A percentile compares a stretch with the other conserved stretches of the same genome.
These are phyloP conservation scores for Ligdia adustata DNA, from an alignment of 2,888 invertebrate genomes.

Conservation along the genomic window DNA sequence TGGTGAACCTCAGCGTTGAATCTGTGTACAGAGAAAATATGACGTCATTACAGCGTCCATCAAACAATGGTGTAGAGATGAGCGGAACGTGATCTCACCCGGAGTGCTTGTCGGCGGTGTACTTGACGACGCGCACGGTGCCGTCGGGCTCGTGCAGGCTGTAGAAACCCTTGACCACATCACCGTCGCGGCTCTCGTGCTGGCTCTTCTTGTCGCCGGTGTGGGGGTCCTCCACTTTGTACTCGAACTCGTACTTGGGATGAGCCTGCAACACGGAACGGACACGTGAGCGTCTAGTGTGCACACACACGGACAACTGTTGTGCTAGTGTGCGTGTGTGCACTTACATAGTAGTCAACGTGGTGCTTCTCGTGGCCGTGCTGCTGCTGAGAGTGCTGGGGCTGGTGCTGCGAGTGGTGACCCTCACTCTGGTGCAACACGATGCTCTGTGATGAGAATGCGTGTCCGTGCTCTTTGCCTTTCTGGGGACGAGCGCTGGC, in stretches of 20 bases:
- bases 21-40: conserved; percentile 10
- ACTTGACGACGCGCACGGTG: conserved; percentile 74
- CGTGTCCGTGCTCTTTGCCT: conserved; percentile 30
- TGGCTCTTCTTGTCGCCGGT: conserved; percentile 61
- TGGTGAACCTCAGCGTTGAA: conserved; percentile 40
- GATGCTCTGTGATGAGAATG: conserved; percentile 50
- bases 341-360: conserved; percentile 24
- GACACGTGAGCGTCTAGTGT: neutral
- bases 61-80: neutral
- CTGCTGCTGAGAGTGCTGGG: conserved; percentile 2
- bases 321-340: conserved; percentile 31
- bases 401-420: conserved; percentile 24
- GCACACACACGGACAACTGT: neutral
- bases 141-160: conserved; percentile 76
- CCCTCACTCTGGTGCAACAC: conserved; percentile 54
- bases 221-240: conserved; percentile 39
- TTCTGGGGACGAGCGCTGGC: conserved; percentile 17
- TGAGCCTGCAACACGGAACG: conserved; percentile 16
- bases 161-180: conserved; percentile 61
- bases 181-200: conserved; percentile 74
- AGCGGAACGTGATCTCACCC: conserved; percentile 51
- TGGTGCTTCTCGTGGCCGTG: conserved; percentile 13
- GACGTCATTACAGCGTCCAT: neutral
- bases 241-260: conserved; percentile 38
- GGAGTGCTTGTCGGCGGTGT: conserved; percentile 71